Conservation (phyloP, 2,888 invertebrate genomes). For the Dolomedes plantarius region DNA sequence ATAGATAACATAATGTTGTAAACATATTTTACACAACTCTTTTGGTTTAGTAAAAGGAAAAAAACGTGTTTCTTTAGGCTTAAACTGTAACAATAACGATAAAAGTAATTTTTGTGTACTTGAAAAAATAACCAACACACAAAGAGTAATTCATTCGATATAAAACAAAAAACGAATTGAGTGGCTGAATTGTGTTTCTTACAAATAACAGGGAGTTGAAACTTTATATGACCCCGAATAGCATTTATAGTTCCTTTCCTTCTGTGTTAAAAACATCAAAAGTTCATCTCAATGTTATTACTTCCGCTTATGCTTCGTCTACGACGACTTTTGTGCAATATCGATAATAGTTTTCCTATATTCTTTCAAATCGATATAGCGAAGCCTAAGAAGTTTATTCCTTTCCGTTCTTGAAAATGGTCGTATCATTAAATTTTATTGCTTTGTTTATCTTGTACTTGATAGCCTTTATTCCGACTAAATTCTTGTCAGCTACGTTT, state of each 20-base stretch:
- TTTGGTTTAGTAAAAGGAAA: too few relatives aligned
- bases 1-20: too few relatives aligned
- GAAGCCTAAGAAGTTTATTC: slow-evolving; percentile 27
- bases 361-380: slow-evolving; percentile 38
- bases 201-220: neutral
- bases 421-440: slow-evolving; percentile 61
- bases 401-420: slow-evolving; percentile 27
- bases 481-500: slow-evolving; percentile 43
- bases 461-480: slow-evolving; percentile 35
- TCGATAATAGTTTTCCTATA: slow-evolving; percentile 40
- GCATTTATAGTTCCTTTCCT: slow-evolving; percentile 34
- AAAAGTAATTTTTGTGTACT: too few relatives aligned
- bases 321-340: slow-evolving; percentile 28
- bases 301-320: slow-evolving; percentile 17
- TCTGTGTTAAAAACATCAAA: slow-evolving; percentile 29
- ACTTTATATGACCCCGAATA: neutral
- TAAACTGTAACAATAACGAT: too few relatives aligned
- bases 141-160: too few relatives aligned
- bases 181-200: neutral
- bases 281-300: slow-evolving; percentile 35
- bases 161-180: too few relatives aligned
- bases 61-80: too few relatives aligned
- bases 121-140: too few relatives aligned
- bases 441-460: slow-evolving; percentile 57
- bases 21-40: too few relatives aligned